phyloP scores from a whole-genome alignment of 92 coral and sea anemone species.

The Heteractis magnifica region DNA sequence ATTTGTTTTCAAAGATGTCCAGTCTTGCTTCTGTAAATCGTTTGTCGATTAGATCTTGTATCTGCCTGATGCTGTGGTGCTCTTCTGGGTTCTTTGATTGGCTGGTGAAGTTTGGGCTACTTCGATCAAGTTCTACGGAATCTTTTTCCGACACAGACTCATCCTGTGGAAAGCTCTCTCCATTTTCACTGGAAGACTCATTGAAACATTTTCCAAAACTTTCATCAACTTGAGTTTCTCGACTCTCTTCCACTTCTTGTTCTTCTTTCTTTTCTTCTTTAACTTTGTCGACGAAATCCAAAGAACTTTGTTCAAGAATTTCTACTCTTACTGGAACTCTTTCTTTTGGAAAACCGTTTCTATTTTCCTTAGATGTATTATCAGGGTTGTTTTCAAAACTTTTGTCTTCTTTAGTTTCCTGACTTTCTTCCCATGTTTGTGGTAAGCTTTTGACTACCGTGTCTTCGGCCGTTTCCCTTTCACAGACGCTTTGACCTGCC shows the following conservation, averaged over 20 bases:
- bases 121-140: constrained; percentile 10
- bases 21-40: constrained; percentile 61
- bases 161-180: not conserved
- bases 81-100: not conserved
- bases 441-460: not conserved
- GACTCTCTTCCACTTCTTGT: not conserved
- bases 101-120: not conserved
- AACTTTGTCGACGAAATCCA: not conserved
- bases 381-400: constrained; percentile 18
- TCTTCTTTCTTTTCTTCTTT: not conserved
- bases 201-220: not conserved
- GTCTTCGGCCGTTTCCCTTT: not conserved
- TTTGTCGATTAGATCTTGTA: constrained; percentile 48
- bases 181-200: not conserved
- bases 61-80: constrained; percentile 9
- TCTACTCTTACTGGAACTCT: not conserved
- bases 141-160: not conserved
- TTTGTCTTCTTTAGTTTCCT: not conserved
- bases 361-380: not conserved
- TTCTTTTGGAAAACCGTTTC: not conserved
- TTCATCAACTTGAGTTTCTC: not conserved
- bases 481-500: not conserved
- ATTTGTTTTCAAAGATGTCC: constrained; percentile 55
- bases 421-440: not conserved
- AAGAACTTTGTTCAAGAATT: not conserved